These are phyloP conservation scores for Strigamia transsilvanica DNA, from an alignment of 2,888 invertebrate genomes.

Conservation along the genomic window DNA sequence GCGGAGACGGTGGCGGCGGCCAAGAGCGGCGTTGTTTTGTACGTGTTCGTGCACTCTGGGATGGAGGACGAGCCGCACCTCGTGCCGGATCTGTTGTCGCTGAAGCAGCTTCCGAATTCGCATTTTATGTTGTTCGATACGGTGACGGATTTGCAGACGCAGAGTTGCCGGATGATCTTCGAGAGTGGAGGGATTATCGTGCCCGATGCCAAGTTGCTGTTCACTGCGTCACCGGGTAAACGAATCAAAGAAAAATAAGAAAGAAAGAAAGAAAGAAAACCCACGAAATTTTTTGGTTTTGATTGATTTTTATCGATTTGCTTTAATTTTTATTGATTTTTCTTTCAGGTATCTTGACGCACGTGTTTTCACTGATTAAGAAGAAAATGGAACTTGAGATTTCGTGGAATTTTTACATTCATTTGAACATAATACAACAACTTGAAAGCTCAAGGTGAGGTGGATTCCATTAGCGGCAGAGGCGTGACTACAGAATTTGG, in stretches of 20 bases:
- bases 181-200: background rate
- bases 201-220: background rate
- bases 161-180: background rate
- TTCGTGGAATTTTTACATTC: background rate
- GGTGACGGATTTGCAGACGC: background rate
- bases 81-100: background rate
- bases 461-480: too few species aligned
- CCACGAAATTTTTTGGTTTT: background rate
- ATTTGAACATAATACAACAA: background rate
- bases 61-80: background rate
- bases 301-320: background rate
- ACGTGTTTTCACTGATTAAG: background rate
- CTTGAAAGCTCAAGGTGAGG: background rate
- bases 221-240: background rate
- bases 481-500: too few species aligned
- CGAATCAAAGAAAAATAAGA: too few species aligned
- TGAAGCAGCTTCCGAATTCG: background rate
- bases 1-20: background rate
- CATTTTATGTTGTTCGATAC: conserved; percentile 14
- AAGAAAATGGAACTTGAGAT: background rate
- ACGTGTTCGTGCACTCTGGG: background rate
- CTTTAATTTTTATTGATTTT: background rate
- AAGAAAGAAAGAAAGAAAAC: too few species aligned
- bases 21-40: background rate
- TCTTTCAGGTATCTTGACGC: background rate